Evolutionary conservation across 2,797 vertebrate species (phyloP).

Genomic region (Rhynchonycteris naso): DNA sequence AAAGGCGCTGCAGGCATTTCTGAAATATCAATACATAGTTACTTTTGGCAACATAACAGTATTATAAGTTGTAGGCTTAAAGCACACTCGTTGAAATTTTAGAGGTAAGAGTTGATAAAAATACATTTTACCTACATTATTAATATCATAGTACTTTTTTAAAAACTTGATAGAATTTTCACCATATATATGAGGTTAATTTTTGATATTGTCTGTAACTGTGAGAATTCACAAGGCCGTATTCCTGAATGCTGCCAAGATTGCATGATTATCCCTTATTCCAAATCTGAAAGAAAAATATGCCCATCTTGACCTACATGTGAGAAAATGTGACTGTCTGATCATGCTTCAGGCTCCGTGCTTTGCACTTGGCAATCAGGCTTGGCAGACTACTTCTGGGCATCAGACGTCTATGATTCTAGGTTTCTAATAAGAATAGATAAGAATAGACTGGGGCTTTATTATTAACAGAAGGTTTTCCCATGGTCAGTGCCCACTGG

Average conservation of each 20-base stretch:
- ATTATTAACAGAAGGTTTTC: neutral
- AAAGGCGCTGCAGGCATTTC: constrained; percentile 83
- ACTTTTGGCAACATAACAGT: constrained; percentile 84
- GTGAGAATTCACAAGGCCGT: neutral
- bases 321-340: neutral
- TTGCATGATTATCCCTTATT: constrained; percentile 46
- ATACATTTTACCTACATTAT: constrained; percentile 63
- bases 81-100: constrained; percentile 65
- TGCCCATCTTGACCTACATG: neutral
- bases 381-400: neutral
- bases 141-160: constrained; percentile 63
- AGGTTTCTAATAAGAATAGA: neutral
- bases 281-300: neutral
- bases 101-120: constrained; percentile 72
- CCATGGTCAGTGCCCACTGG: neutral
- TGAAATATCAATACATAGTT: constrained; percentile 85
- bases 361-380: neutral
- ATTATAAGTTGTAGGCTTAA: constrained; percentile 68
- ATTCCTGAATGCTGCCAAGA: neutral
- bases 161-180: constrained; percentile 49
- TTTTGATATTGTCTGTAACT: constrained; percentile 57
- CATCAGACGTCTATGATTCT: neutral
- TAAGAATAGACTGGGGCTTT: neutral
- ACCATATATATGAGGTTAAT: constrained; percentile 47
- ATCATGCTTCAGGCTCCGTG: neutral